Evolutionary conservation across 2,888 invertebrate species (phyloP).

Genomic region (Cosmia trapezina): DNA sequence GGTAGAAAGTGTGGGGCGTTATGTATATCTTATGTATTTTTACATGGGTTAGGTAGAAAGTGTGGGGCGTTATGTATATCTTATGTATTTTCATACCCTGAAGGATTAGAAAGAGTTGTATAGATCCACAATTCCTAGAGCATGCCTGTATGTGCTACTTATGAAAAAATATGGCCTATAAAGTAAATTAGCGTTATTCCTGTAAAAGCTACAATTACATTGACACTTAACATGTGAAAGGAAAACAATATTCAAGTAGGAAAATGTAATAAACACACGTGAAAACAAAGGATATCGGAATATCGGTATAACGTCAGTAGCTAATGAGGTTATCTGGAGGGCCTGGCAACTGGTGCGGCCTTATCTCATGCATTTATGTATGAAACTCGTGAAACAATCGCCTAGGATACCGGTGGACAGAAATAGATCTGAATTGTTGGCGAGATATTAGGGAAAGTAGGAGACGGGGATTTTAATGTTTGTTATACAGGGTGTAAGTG

Average conservation of each 20-base stretch:
- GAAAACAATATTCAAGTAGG: constrained; percentile 14
- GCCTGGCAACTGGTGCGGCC: constrained; percentile 30
- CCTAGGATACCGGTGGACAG: background rate
- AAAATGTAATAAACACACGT: constrained; percentile 20
- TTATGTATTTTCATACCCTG: too few relatives aligned
- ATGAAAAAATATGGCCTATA: too few relatives aligned
- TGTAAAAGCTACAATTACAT: background rate
- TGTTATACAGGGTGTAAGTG: too few relatives aligned
- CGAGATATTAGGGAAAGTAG: background rate
- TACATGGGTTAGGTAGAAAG: too few relatives aligned
- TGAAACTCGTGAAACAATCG: constrained; percentile 26
- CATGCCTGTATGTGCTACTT: too few relatives aligned
- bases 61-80: too few relatives aligned
- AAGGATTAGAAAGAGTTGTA: too few relatives aligned
- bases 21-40: too few relatives aligned
- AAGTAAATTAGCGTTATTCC: too few relatives aligned
- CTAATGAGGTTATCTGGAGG: constrained; percentile 57
- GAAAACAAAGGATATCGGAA: constrained; percentile 29
- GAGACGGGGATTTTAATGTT: background rate
- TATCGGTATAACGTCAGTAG: constrained; percentile 37
- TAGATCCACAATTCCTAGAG: too few relatives aligned
- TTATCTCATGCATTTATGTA: constrained; percentile 50
- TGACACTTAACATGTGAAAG: background rate
- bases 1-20: too few relatives aligned
- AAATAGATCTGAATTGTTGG: constrained; percentile 15